Base-by-base conservation (phyloP, 2,113 vertebrate species). In the Mola mola region DNA sequence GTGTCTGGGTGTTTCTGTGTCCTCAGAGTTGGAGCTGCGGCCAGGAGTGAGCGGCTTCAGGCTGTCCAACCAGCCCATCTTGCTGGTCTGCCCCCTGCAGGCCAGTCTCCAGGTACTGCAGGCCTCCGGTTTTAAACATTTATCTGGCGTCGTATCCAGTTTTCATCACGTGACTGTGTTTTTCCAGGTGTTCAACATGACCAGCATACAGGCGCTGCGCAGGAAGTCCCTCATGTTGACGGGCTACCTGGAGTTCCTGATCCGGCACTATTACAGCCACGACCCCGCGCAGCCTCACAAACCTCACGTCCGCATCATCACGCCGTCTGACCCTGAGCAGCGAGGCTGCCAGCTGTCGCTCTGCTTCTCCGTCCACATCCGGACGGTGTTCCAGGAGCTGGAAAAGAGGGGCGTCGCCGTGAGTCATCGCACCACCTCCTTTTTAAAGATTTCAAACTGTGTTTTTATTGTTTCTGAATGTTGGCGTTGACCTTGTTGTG, bases 321-420 rank as follows among this genome's bases (percentile, higher is more conserved):
- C 96, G 0, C 96, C 97, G 0, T 76, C 93, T 1, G 63, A 42
- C 26, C 73, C 84, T 28, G 82, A 89, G 53, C 93, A 96, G 49
- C 91, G 97, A 4, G 97, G 97, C 57, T 98, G 96, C 58, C 96
- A 98, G 75, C 92, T 99, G 17, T 98, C 96, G 0, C 79, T 98
- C 0, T 77, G 51, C 1, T 98, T 98, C 89, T 95, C 95, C 1
- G 4, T 90, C 28, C 91, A 94, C n/a, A 86, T 94, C 63, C 81
- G 77, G 29, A 40, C 46, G 6, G 66, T 98, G 25, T 94, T 92
- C 71, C 31, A 89, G 78, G 93, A 98, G 85, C 91, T 99, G 66
- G 91, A 94, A 88, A 97, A 91, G 84, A 93, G 95, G 83, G 97
- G 96, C 1, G 92, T 98, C 0, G 84, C 87, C 21, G 97, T 99